Base-by-base conservation (phyloP, 2,113 vertebrate species). In the Tinamus guttatus region DNA sequence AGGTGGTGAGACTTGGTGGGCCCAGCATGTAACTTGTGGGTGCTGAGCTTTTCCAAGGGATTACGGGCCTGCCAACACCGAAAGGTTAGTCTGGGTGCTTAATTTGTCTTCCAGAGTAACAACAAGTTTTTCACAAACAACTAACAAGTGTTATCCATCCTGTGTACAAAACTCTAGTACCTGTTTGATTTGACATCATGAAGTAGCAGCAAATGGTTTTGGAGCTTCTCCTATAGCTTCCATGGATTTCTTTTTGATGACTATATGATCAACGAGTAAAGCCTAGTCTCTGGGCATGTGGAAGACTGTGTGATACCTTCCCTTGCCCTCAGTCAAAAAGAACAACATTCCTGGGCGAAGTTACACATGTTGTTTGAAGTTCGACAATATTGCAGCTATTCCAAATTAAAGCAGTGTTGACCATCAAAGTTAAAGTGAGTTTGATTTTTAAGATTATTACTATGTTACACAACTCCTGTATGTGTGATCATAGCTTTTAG, bases 271-370 rank as follows among this genome's bases (percentile, higher is more conserved):
- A 58, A 43, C 32, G 54, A 56, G 0, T 1, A 59, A 68, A 11
- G 0, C 2, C 41, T 79, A 5, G 9, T 20, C 24, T 73, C 38
- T 40, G 18, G 13, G n/a, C 86, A 22, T 11, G 52, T 30, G 56
- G 41, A 20, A 28, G 84, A 41, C 69, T 70, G 7, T 70, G 19
- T 24, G 49, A 34, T 17, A 78, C 28, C 9, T 81, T 85, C 21
- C 5, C n/a, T 62, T 45, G 73, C 59, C 32, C 41, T 32, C 2
- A 1, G 1, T 41, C 0, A 1, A 38, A n/a, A 67, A 30, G 43
- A 58, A 89, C 38, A 5, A 13, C 15, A 8, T 41, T 68, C 0
- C 45, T 51, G 34, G 60, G 28, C 52, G 7, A 56, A 70, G 20
- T 60, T 36, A 16, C 13, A 63, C 90, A 79, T 89, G 51, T 65